Base-by-base conservation (phyloP, 2,113 vertebrate species). In the Tauraco erythrolophus region DNA sequence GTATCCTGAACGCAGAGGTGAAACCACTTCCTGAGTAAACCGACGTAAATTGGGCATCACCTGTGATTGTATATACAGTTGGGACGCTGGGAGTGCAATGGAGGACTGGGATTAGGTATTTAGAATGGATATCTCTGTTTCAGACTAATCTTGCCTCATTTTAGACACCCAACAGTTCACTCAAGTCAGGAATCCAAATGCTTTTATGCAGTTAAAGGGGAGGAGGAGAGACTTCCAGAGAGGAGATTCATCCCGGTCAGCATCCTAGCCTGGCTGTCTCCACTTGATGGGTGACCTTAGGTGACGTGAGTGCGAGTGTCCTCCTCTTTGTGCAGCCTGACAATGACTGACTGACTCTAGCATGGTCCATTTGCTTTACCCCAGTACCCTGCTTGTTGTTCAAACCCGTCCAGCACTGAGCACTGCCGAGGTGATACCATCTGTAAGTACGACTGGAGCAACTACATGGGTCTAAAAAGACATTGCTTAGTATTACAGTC, bases 341-440 rank as follows among this genome's bases (percentile, higher is more conserved):
- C n/a, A 37, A 23, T 33, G 37, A 39, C 56, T 51, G 56, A 11
- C 43, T 45, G 54, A 33, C 25, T 0, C 0, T 8, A 23, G 28
- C 0, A 0, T 43, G 24, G 24, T 50, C 43, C 50, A 11, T 23
- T 82, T 61, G 22, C 30, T 88, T 53, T 69, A 14, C 25, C 39
- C 4, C 1, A 30, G 43, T 31, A 25, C 45, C 84, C 56, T 75
- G 39, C 33, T 76, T 0, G 0, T 25, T 72, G 35, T 62, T 88
- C 51, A 81, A 46, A 54, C 14, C n/a, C 16, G 18, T 23, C 76
- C 76, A 90, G 48, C 64, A 9, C 33, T 22, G 35, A 71, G 33
- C 33, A 76, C 24, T 27, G 71, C 60, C 18, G 5, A 30, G 46
- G 22, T 25, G 79, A 65, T 45, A 50, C n/a, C 64, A 78, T 41